Base-by-base conservation (phyloP, 2,888 invertebrate genomes). In the Melanchra persicariae region DNA sequence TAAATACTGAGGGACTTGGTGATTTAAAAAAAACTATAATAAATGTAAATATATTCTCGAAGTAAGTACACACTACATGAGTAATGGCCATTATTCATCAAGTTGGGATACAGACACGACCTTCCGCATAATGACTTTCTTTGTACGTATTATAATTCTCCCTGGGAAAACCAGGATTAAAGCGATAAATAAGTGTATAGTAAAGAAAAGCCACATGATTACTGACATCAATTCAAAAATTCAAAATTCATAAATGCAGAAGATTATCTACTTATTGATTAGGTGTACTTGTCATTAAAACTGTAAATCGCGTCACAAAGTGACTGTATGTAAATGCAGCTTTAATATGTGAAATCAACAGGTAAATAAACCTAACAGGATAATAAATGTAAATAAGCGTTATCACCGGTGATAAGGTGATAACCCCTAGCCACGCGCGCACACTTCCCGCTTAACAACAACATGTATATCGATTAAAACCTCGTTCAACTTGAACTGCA, bases 391-490 rank as follows among this genome's bases (percentile, higher is more conserved):
- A 79, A 84, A 84, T 75, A 83, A 59, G 51, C 64, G 49, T 69
- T 83, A 83, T 81, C 79, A 72, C 62, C 19, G n/a, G 30, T 71
- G 79, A 85, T 83, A 85, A 57, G 59, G 58, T 17, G 85, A 85
- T 85, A 85, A 83, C 79, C 80, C 63, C 68, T 24, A 43, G 72
- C 78, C 71, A 79, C 74, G 78, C 69, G 81, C 69, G 74, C 70
- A 70, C 66, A 72, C 71, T 79, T 61, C 52, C 47, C 61, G 43
- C 19, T 47, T 1, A 52, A 67, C 51, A 60, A 69, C 70, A 70
- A 67, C 73, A 77, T 60, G 12, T 55, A 73, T 77, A 77, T 70
- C 68, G 62, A 74, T 63, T 69, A 17, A 60, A 61, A 66, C 51
- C 26, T 40, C 49, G 52, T 62, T 54, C 22, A 52, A 22, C 59